phyloP scores from a whole-genome alignment of 37 sponge, comb jelly and placozoan species.

The Axinella damicornis region DNA sequence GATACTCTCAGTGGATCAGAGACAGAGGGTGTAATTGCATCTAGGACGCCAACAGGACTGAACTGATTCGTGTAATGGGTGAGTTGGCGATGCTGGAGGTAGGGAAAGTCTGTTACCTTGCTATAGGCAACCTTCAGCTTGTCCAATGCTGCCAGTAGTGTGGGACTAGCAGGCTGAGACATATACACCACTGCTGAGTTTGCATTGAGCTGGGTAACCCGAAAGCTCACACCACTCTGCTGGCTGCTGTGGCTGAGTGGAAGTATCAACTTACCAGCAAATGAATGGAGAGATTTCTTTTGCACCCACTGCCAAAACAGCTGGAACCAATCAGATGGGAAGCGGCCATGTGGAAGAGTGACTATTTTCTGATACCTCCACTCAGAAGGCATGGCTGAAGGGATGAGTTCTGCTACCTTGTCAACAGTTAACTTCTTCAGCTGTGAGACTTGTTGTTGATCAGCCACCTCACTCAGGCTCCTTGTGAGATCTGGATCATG shows the following conservation, averaged over 20 bases:
- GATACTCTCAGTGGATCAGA: not conserved
- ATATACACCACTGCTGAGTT: constrained; percentile 20
- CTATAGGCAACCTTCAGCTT: not conserved
- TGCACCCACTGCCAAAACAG: constrained; percentile 61
- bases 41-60: constrained; percentile 24
- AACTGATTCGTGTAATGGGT: not conserved
- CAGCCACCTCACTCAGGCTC: constrained; percentile 19
- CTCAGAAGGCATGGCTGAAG: constrained; percentile 8
- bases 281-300: not conserved
- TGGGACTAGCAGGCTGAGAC: not conserved
- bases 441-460: constrained; percentile 10
- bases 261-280: constrained; percentile 22
- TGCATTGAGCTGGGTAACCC: not conserved
- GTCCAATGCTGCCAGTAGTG: not conserved
- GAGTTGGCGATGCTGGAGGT: not conserved
- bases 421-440: not conserved
- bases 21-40: constrained; percentile 9
- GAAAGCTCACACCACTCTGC: not conserved
- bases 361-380: not conserved
- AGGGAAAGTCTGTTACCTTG: not conserved
- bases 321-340: constrained; percentile 31
- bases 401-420: constrained; percentile 8
- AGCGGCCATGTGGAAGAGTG: not conserved
- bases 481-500: constrained; percentile 13
- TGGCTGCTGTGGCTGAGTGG: constrained; percentile 8